Conservation (phyloP, 2,797 vertebrate species). For the Rhabdomys pumilio region DNA sequence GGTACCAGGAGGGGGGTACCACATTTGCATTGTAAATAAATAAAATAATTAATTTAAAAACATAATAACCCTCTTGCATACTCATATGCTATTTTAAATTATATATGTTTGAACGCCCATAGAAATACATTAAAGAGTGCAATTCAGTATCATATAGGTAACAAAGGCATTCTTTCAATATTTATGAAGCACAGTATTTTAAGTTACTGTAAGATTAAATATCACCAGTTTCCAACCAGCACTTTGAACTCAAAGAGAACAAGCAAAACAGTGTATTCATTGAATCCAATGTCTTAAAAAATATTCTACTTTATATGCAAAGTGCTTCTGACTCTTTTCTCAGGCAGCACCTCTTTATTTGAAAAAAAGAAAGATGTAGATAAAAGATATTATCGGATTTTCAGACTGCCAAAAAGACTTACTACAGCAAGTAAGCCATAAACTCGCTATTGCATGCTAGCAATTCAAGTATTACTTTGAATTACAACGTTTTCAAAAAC, state of each 20-base stretch:
- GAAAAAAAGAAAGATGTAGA: constrained; percentile 59
- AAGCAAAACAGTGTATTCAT: background rate
- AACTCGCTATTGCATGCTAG: constrained; percentile 64
- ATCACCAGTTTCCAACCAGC: background rate
- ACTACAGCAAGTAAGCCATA: constrained; percentile 64
- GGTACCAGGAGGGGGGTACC: no score
- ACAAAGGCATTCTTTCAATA: background rate
- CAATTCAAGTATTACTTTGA: constrained; percentile 76
- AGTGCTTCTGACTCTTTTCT: constrained; percentile 33
- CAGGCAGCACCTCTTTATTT: constrained; percentile 53
- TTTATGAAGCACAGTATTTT: background rate
- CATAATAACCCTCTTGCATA: background rate
- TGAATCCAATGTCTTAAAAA: constrained; percentile 57
- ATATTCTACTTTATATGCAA: constrained; percentile 63
- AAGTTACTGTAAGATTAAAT: background rate
- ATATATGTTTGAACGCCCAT: background rate
- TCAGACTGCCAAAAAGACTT: constrained; percentile 61
- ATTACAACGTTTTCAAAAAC: constrained; percentile 71
- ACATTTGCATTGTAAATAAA: no score
- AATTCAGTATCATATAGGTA: background rate
- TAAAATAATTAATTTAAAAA: no score
- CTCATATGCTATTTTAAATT: background rate
- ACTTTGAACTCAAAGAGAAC: constrained; percentile 45
- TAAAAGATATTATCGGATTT: constrained; percentile 68
- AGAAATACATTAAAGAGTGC: background rate